Evolutionary conservation across 2,113 vertebrate species (phyloP), one percentile per base, ranked within the genome.

Genomic region (Periophthalmus modestus): DNA sequence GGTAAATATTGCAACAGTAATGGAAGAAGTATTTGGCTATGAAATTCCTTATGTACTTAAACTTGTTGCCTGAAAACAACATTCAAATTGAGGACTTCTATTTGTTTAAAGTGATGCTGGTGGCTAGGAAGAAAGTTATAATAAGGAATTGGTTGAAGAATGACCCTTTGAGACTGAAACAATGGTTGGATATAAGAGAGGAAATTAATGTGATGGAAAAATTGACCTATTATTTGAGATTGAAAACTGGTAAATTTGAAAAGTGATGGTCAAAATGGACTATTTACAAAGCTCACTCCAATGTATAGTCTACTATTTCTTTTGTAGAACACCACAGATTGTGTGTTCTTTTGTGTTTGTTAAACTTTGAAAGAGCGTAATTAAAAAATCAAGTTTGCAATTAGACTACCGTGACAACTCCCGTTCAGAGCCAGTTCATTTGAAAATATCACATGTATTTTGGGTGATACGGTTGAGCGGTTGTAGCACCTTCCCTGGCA

Each of bases 401-500:
- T 10, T 10, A 43, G 7, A 43, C 7, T 10, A 43, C 39, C 39
- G 39, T 43, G 39, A 43, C 39, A 43, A 10, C 39, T 1, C 39
- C 39, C 39, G 39, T 43, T 55, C 52, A 55, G 15, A 52, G 52
- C 16, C 19, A n/a, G 52, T 55, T 55, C 52, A n/a, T 43, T 43
- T 43, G 39, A 43, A 43, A 43, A 19, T 7, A 19, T 5, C 12
- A 76, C 46, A 48, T 76, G 28, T 36, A 80, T 68, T 81, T 78
- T 34, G 65, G 74, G 34, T 47, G 73, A 72, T 73, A 76, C 54
- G 33, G 43, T 72, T 23, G 19, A 65, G 21, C 70, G 68, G 78
- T 73, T 59, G 43, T 68, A 71, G 77, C 59, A 36, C 73, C 77
- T 85, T 80, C 77, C 55, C 73, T 68, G 54, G 74, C 39, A 57